Evolutionary conservation across 92 coral and sea anemone genomes (phyloP), one percentile per base, ranked within the genome.

Genomic region (Scolanthus callimorphus): DNA sequence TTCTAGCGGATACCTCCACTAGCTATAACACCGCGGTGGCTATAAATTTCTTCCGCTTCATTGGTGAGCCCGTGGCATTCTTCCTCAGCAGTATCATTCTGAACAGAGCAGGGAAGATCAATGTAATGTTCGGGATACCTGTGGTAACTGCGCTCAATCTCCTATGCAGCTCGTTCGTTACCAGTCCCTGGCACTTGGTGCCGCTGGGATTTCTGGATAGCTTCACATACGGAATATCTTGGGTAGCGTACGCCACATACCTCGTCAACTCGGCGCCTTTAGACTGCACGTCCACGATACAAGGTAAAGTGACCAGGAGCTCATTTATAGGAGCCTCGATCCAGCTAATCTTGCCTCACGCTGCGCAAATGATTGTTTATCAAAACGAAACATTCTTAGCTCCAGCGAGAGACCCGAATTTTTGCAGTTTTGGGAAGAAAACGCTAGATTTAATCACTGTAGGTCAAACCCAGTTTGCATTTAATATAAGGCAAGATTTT

Each of bases 51-150:
- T 84, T 83, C 38, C 85, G 85, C 10, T 80, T 74, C 53, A 69
- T 77, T 50, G 99, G 96, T n/a, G 96, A 81, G 44, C 89, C 96
- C 17, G 27, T 94, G 13, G 96, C 83, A 21, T 80, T 94, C 37
- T 73, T 94, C 52, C 34, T 88, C 25, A 83, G 89, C 59, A 88
- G 91, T 34, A 68, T 66, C 83, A 69, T 94, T 0, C 73, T 84
- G 11, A 77, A 74, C 63, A 58, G 66, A 46, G 49, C 80, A 2
- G 99, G 99, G 20, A 74, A 58, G 29, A 65, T 94, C 26, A 94
- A 94, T 59, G 70, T 90, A 31, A 45, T 85, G 54, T 88, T 94
- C 49, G 68, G 79, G 30, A 55, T 85, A 0, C 80, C 80, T 39
- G 62, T 81, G 48, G 58, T 73, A 59, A 71, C 81, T 49, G 49